Conservation (phyloP, 2,888 invertebrate genomes). For the Eupithecia abbreviata region DNA sequence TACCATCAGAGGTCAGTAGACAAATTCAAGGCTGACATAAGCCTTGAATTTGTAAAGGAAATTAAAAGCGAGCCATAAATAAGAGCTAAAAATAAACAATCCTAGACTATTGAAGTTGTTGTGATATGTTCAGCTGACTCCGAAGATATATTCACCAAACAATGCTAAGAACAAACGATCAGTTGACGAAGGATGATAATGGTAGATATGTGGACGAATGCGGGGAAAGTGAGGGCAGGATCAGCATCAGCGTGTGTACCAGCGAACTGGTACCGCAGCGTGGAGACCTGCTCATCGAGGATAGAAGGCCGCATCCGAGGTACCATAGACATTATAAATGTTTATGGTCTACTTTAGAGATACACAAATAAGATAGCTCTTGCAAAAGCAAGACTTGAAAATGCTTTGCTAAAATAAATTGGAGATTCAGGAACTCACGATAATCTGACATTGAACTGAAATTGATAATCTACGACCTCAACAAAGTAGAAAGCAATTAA, state of each 20-base stretch:
- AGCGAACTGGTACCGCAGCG: conserved; percentile 57
- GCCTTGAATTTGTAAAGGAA: too few relatives aligned
- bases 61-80: too few relatives aligned
- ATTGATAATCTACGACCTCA: background rate
- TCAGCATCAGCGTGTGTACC: conserved; percentile 60
- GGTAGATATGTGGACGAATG: conserved; percentile 66
- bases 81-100: background rate
- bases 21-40: too few relatives aligned
- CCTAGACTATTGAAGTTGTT: background rate
- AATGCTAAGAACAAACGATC: too few relatives aligned
- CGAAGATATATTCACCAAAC: too few relatives aligned
- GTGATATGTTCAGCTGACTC: too few relatives aligned
- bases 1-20: conserved; percentile 70
- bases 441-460: background rate
- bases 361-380: background rate
- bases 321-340: background rate
- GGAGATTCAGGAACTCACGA: background rate
- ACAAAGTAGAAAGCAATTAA: too few relatives aligned
- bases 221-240: conserved; percentile 47
- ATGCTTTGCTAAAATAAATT: background rate
- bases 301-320: conserved; percentile 74
- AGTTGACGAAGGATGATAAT: background rate
- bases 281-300: conserved; percentile 73
- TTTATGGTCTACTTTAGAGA: background rate
- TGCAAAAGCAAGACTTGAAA: background rate